These are phyloP conservation scores for Hylaeus volcanicus DNA, from an alignment of 1,140 invertebrate genomes.

Conservation along the genomic window DNA sequence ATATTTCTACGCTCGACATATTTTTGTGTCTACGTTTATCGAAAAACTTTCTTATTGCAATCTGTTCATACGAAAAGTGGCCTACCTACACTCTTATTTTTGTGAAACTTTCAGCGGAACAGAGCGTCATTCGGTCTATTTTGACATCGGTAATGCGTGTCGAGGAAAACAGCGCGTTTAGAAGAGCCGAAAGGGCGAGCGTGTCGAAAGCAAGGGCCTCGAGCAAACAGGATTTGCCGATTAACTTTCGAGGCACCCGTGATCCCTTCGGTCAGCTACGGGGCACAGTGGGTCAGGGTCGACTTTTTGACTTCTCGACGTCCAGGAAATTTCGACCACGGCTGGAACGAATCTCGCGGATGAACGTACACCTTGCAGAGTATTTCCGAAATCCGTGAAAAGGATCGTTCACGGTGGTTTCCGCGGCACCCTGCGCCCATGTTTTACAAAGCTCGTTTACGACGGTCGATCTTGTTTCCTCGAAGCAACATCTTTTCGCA, in stretches of 20 bases:
- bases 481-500: not conserved
- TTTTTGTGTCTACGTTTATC: too few relatives aligned
- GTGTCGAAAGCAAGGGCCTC: constrained; percentile 57
- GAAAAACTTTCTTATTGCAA: too few relatives aligned
- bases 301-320: constrained; percentile 31
- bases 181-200: constrained; percentile 38
- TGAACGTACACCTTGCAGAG: constrained; percentile 21
- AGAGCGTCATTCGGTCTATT: constrained; percentile 46
- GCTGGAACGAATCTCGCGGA: constrained; percentile 34
- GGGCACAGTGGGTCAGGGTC: constrained; percentile 33
- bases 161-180: constrained; percentile 47
- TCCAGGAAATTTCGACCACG: constrained; percentile 16
- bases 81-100: too few relatives aligned
- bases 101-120: not conserved
- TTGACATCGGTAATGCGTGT: constrained; percentile 61
- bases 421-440: not conserved
- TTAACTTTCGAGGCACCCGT: constrained; percentile 45
- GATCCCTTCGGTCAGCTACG: not conserved
- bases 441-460: constrained; percentile 37
- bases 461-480: constrained; percentile 10
- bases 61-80: too few relatives aligned
- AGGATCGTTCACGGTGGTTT: constrained; percentile 44
- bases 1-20: too few relatives aligned
- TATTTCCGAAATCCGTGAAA: constrained; percentile 20
- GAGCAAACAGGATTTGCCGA: constrained; percentile 67